Percentiles rank a stretch among this genome's conserved stretches.
Evolutionary conservation across 2,797 vertebrate species (phyloP).

Genomic region (Sebastes minor): DNA sequence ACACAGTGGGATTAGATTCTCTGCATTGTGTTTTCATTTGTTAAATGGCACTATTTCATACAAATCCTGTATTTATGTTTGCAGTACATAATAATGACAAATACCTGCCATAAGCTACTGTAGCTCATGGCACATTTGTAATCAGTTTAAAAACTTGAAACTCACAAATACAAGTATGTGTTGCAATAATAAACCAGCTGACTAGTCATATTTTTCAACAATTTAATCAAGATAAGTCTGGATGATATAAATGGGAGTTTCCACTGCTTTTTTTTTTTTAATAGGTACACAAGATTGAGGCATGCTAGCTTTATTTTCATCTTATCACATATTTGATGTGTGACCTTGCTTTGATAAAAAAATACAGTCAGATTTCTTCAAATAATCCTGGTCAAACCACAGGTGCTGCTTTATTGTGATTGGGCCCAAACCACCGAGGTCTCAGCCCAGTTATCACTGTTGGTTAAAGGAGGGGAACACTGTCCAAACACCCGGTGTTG

Average conservation of each 20-base stretch:
- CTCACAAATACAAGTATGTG: not conserved
- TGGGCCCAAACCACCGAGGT: not conserved
- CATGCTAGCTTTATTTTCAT: not conserved
- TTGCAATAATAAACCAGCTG: not conserved
- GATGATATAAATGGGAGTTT: not conserved
- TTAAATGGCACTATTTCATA: not conserved
- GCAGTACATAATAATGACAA: not conserved
- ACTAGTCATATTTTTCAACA: not conserved
- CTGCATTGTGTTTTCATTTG: not conserved
- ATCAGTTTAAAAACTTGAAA: not conserved
- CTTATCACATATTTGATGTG: conserved; percentile 19
- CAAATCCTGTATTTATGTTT: not conserved
- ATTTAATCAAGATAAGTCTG: not conserved
- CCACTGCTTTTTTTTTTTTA: not conserved
- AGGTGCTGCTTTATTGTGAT: not conserved
- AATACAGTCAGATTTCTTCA: not conserved
- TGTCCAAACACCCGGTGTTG: conserved; percentile 19
- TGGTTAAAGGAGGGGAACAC: conserved; percentile 34
- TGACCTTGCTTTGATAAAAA: not conserved
- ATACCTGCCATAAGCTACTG: not conserved
- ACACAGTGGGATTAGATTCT: not conserved
- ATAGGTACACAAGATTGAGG: not conserved
- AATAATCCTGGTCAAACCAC: not conserved
- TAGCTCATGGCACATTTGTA: not conserved
- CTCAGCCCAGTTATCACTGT: conserved; percentile 31